Conservation (phyloP, 2,888 invertebrate species). For the Drosophila mimica region DNA sequence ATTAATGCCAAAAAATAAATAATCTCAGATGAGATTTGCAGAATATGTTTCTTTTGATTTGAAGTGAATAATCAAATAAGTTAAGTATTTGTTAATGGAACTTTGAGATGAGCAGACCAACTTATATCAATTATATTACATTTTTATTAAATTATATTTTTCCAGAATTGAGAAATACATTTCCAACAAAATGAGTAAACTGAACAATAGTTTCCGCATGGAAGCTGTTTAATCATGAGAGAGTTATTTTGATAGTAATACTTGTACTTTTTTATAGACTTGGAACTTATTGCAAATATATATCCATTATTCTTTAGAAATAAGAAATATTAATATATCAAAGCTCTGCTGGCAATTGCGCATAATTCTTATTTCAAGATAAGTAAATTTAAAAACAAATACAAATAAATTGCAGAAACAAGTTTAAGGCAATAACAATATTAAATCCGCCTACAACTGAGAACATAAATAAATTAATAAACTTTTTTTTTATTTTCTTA, state of each 20-base stretch:
- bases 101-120: background rate
- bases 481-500: slow-evolving; percentile 24
- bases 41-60: background rate
- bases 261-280: background rate
- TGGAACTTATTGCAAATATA: background rate
- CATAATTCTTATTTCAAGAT: slow-evolving; percentile 46
- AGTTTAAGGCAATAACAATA: slow-evolving; percentile 45
- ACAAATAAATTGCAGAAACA: slow-evolving; percentile 57
- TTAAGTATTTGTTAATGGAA: background rate
- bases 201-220: background rate
- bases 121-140: background rate
- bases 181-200: background rate
- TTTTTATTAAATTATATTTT: background rate
- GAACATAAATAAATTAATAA: slow-evolving; percentile 69
- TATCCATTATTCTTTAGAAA: background rate
- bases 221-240: background rate
- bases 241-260: background rate
- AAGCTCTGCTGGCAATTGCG: slow-evolving; percentile 11
- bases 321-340: background rate
- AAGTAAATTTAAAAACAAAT: slow-evolving; percentile 32
- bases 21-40: background rate
- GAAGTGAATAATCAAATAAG: background rate
- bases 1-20: background rate
- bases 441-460: slow-evolving; percentile 62
- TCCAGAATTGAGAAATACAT: background rate